phyloP scores from a whole-genome alignment of 2,113 vertebrate genomes.

The Bettongia penicillata region DNA sequence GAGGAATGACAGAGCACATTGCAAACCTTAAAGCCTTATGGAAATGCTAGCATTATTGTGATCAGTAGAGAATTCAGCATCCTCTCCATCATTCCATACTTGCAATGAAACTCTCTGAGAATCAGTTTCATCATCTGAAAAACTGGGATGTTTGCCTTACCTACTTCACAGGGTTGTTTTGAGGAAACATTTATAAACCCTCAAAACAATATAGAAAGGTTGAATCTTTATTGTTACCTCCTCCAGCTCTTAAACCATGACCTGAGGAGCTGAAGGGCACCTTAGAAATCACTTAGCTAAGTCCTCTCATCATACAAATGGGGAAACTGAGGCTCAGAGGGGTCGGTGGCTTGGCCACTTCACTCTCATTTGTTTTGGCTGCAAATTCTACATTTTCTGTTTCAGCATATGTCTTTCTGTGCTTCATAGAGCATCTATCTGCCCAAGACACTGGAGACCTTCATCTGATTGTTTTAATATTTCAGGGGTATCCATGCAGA shows the following conservation, averaged over 20 bases:
- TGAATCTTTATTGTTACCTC: not conserved
- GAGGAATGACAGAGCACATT: not conserved
- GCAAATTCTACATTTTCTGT: not conserved
- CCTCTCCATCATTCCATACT: not conserved
- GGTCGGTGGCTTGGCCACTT: not conserved
- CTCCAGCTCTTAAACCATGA: not conserved
- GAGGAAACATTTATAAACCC: not conserved
- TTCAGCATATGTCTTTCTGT: not conserved
- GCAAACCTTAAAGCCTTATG: too few species aligned
- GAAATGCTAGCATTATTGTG: too few species aligned
- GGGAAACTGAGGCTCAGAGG: not conserved
- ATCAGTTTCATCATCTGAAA: slow-evolving; percentile 2
- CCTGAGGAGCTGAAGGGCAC: too few species aligned
- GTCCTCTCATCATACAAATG: not conserved
- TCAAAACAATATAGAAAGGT: not conserved
- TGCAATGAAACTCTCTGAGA: not conserved
- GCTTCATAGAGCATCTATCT: not conserved
- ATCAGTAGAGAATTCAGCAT: not conserved
- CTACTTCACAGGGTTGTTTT: not conserved
- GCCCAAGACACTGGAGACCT: not conserved
- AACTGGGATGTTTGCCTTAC: not conserved
- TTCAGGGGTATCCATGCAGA: not conserved
- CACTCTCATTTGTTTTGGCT: not conserved
- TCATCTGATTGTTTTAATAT: not conserved
- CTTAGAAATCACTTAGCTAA: not conserved